These are phyloP conservation scores for Ciona savignyi DNA, from an alignment of 23 tunicate species.

Conservation along the genomic window DNA sequence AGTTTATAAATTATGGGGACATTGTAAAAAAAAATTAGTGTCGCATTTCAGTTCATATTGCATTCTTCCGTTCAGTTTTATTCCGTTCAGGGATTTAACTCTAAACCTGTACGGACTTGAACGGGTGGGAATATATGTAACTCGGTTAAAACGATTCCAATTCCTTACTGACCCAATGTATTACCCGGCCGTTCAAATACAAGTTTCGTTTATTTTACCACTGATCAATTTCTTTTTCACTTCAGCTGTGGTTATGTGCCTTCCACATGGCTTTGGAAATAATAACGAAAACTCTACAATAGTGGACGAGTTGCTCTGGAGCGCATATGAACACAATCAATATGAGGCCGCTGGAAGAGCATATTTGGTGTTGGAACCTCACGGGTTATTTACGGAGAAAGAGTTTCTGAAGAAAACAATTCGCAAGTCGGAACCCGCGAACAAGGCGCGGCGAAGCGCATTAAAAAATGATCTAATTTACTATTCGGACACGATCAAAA, in stretches of 20 bases:
- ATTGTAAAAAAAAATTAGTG: too few relatives aligned
- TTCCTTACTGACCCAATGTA: too few relatives aligned
- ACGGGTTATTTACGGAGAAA: not conserved
- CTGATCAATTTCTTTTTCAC: too few relatives aligned
- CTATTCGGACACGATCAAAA: not conserved
- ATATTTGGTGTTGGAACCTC: constrained; percentile 7
- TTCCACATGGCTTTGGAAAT: constrained; percentile 6
- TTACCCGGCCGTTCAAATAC: too few relatives aligned
- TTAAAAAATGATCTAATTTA: not conserved
- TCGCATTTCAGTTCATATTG: too few relatives aligned
- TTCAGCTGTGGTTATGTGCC: constrained; percentile 23
- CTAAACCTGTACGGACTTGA: too few relatives aligned
- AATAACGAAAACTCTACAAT: not conserved
- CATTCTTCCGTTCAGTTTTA: too few relatives aligned
- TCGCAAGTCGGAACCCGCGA: not conserved
- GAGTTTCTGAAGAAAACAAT: not conserved
- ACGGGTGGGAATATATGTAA: too few relatives aligned
- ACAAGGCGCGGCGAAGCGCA: constrained; percentile 5
- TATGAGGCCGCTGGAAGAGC: not conserved
- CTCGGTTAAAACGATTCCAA: too few relatives aligned
- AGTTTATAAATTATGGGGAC: too few relatives aligned
- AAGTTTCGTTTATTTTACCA: too few relatives aligned
- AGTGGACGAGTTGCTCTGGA: constrained; percentile 6
- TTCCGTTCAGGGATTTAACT: too few relatives aligned
- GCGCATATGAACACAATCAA: constrained; percentile 16